Base-by-base conservation (phyloP, 2,888 invertebrate species). In the Tenthredo livida region DNA sequence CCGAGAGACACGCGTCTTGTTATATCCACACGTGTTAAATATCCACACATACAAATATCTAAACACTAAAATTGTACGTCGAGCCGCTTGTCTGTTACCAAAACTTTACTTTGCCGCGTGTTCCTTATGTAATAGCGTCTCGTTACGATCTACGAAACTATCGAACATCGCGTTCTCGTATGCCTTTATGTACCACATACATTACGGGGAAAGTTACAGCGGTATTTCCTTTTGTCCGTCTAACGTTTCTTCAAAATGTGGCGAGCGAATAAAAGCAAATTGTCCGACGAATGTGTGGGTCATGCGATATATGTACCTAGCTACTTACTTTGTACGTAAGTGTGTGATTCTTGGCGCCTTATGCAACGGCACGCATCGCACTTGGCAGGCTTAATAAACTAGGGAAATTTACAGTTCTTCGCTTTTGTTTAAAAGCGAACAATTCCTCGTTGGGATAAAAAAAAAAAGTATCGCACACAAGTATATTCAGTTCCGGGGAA, bases 71-170 rank as follows among this genome's bases (percentile, higher is more conserved):
- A 7, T 33, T 12, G 25, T 77, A 50, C 7, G 17, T 15, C 50
- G 29, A 21, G 17, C 40, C 9, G 70, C 9, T 50, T 54, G 37
- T 80, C 61, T 61, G 40, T 80, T 61, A 80, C 40, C 77, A n/a
- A 58, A 54, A 75, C 70, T 70, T 9, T 25, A 17, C 50, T 33
- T 4, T 40, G 78, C 61, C 61, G 78, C 78, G 78, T 80, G 78
- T 80, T 61, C 40, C 78, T 61, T 61, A 37, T 37, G 33, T 80
- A 80, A 80, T 80, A 80, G 61, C 78, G 58, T 80, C 78, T 61
- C 58, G 40, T 80, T 80, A 80, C 61, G 58, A 80, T 29, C 50
- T 77, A 54, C 50, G 33, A 50, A 77, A 77, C 77, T 40, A 73
- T 73, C 21, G 21, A 73, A 73, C 15, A 4, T 21, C 2, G 5